Evolutionary conservation across 2,888 invertebrate species (phyloP).

Genomic region (Flexamia atlantica): DNA sequence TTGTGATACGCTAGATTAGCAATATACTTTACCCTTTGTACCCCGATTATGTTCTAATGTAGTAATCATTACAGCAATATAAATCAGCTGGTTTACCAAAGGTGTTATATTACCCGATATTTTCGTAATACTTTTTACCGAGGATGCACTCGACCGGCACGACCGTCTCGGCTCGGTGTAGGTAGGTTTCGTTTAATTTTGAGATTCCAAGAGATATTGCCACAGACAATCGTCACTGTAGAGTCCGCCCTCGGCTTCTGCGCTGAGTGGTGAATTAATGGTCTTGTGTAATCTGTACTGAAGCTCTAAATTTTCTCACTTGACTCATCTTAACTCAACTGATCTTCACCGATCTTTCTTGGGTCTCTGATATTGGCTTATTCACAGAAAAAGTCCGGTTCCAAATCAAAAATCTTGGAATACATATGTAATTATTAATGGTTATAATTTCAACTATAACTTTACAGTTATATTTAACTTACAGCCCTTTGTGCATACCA

Average conservation of each 20-base stretch:
- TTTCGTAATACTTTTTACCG: not conserved
- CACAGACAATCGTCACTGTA: slow-evolving; percentile 70
- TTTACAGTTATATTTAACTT: too few relatives aligned
- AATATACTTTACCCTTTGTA: slow-evolving; percentile 19
- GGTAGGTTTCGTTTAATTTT: slow-evolving; percentile 8
- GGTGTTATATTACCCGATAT: not conserved
- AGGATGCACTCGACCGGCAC: not conserved
- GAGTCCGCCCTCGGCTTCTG: slow-evolving; percentile 20
- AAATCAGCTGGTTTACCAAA: not conserved
- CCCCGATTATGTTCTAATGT: not conserved
- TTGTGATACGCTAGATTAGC: slow-evolving; percentile 57
- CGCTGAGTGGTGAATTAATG: slow-evolving; percentile 20
- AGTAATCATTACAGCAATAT: slow-evolving; percentile 41
- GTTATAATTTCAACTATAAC: too few relatives aligned
- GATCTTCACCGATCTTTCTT: slow-evolving; percentile 5
- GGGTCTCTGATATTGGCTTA: slow-evolving; percentile 39
- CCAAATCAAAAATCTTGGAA: too few relatives aligned
- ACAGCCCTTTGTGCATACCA: too few relatives aligned
- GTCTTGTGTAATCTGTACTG: slow-evolving; percentile 50
- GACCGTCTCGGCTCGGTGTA: slow-evolving; percentile 46
- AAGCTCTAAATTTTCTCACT: slow-evolving; percentile 41
- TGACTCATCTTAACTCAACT: slow-evolving; percentile 24
- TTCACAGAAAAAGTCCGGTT: not conserved
- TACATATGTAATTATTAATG: too few relatives aligned
- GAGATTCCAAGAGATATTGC: slow-evolving; percentile 66